Evolutionary conservation across 1,140 invertebrate genomes (phyloP).

Genomic region (Ceratitis capitata): DNA sequence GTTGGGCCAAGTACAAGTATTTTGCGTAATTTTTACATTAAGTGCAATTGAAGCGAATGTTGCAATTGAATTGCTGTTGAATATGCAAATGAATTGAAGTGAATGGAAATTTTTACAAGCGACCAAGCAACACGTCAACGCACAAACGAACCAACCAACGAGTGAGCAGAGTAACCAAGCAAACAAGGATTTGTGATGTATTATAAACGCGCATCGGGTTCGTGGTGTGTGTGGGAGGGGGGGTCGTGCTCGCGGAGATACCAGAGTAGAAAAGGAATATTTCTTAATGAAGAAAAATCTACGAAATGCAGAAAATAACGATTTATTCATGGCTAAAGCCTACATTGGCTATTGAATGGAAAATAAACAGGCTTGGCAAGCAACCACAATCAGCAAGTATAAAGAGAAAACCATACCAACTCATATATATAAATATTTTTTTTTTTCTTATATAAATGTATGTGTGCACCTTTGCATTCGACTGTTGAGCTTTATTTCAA

Average conservation of each 20-base stretch:
- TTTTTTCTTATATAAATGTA: not conserved
- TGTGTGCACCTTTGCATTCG: not conserved
- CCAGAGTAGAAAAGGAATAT: not conserved
- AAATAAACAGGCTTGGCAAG: no score
- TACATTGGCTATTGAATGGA: no score
- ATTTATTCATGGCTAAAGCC: no score
- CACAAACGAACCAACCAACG: not conserved
- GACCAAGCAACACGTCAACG: no score
- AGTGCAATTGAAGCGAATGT: slow-evolving; percentile 32
- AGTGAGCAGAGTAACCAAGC: no score
- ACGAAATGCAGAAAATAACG: no score
- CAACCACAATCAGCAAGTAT: no score
- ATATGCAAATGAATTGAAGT: slow-evolving; percentile 31
- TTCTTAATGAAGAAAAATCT: not conserved
- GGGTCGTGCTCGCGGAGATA: not conserved
- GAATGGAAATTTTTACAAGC: not conserved
- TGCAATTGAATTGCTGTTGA: slow-evolving; percentile 30
- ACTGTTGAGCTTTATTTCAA: slow-evolving; percentile 21
- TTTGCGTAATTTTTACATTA: slow-evolving; percentile 36
- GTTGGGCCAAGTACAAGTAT: not conserved
- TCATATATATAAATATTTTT: not conserved
- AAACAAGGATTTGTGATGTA: not conserved
- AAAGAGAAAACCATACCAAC: not conserved
- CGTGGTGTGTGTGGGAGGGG: not conserved
- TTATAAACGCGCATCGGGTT: not conserved